Base-by-base conservation (phyloP, 2,113 vertebrate species). In the Micronycteris hirsuta region DNA sequence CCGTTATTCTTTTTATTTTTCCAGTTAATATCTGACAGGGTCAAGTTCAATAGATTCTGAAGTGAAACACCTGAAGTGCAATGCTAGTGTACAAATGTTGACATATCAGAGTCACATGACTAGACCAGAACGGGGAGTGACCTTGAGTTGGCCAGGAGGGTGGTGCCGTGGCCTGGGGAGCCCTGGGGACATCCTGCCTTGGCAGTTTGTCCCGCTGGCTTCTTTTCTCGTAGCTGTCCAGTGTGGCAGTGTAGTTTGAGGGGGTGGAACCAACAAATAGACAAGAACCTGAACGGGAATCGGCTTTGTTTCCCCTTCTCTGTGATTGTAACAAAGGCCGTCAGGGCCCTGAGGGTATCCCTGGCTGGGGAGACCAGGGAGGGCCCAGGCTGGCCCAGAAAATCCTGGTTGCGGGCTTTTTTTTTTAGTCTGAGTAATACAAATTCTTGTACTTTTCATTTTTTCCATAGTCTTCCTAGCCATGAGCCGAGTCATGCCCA, bases 401-500 rank as follows among this genome's bases (percentile, higher is more conserved):
- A 93, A 84, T 56, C 76, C 73, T 81, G 58, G 73, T n/a, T 56
- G 24, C 45, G 19, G 76, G 84, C n/a, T 77, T 36, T 63, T 77
- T 36, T 63, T 36, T 63, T 93, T 81, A 41, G 26, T 83, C 54
- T 96, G 82, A 89, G 63, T 87, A 91, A 93, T 36, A 84, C 31
- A 71, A 54, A 88, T 67, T 67, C 89, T 47, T 77, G 36, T 71
- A 20, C 74, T 91, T 91, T 52, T 54, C 83, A 24, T 31, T 78
- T 82, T 68, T 76, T 65, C 92, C 80, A 15, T 77, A 36, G 91
- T 92, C 52, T 85, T 95, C 92, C 67, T 74, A 87, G 90, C 81
- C 89, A 77, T 61, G 86, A 87, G 86, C 91, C 76, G 65, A 94
- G 73, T 95, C 86, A 96, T 94, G 58, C 61, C 38, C 28, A 0